Evolutionary conservation across 1,140 invertebrate genomes (phyloP).

Genomic region (Ostrea edulis): DNA sequence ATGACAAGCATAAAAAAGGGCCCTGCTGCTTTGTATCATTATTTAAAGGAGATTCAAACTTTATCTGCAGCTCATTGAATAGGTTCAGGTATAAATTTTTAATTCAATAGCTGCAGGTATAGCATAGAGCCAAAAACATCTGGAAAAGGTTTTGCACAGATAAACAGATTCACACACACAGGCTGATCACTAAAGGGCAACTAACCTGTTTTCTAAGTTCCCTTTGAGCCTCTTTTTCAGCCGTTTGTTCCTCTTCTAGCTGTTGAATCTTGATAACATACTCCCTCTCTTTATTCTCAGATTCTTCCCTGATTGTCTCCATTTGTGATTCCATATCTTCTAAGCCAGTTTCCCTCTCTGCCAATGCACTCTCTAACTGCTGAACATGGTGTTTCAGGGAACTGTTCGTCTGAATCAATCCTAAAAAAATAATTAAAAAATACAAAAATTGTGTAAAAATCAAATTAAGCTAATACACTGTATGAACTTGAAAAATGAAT

Average conservation of each 20-base stretch:
- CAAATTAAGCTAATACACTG: too few species aligned
- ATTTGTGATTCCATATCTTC: conserved; percentile 71
- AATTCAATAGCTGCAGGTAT: too few species aligned
- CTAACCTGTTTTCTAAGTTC: conserved; percentile 77
- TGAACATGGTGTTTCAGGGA: conserved; percentile 76
- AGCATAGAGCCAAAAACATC: too few species aligned
- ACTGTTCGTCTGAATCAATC: conserved; percentile 74
- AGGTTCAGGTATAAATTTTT: too few species aligned
- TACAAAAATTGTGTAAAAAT: background rate
- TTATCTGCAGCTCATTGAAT: too few species aligned
- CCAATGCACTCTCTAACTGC: conserved; percentile 76
- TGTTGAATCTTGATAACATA: conserved; percentile 67
- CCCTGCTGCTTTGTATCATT: too few species aligned
- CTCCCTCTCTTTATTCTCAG: conserved; percentile 66
- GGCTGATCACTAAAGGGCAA: too few species aligned
- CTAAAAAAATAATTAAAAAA: conserved; percentile 63
- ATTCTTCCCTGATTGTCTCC: conserved; percentile 59
- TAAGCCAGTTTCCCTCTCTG: conserved; percentile 73
- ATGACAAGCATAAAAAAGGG: too few species aligned
- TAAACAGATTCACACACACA: too few species aligned
- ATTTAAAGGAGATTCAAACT: too few species aligned
- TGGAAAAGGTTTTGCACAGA: too few species aligned
- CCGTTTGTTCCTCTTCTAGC: conserved; percentile 73
- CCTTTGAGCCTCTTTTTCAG: conserved; percentile 75
- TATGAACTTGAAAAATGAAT: too few species aligned